Evolutionary conservation across 2,797 vertebrate species (phyloP).

Genomic region (Odontamblyopus rebecca): DNA sequence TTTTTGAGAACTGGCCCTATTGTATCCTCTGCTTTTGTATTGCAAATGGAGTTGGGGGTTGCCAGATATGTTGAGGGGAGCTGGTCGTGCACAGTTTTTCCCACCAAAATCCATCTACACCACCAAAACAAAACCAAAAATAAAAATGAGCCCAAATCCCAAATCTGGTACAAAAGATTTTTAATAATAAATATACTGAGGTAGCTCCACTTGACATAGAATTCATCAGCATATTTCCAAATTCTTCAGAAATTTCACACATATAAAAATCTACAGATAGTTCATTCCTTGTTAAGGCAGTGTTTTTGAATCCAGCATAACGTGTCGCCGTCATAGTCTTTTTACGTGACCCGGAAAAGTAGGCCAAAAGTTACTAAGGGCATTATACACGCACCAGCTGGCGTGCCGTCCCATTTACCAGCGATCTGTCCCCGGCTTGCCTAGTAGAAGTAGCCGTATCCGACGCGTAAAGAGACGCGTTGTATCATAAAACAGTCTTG

Average conservation of each 20-base stretch:
- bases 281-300: slow-evolving; percentile 3
- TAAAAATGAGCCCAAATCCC: slow-evolving; percentile 13
- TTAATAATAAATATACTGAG: slow-evolving; percentile 72
- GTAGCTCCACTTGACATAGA: slow-evolving; percentile 58
- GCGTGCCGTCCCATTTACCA: slow-evolving; percentile 18
- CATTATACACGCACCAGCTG: not conserved
- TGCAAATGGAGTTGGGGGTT: slow-evolving; percentile 48
- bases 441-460: not conserved
- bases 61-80: slow-evolving; percentile 28
- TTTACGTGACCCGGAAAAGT: not conserved
- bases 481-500: no score
- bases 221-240: slow-evolving; percentile 15
- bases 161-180: slow-evolving; percentile 21
- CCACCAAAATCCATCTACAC: slow-evolving; percentile 29
- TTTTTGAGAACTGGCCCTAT: slow-evolving; percentile 22
- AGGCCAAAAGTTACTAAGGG: slow-evolving; percentile 30
- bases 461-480: no score
- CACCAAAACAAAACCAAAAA: slow-evolving; percentile 36
- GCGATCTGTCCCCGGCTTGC: not conserved
- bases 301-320: not conserved
- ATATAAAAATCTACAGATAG: slow-evolving; percentile 4
- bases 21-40: slow-evolving; percentile 50
- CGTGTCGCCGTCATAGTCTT: not conserved
- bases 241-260: slow-evolving; percentile 9
- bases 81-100: slow-evolving; percentile 24